Evolutionary conservation across 2,113 vertebrate species (phyloP).

Genomic region (Irena cyanogastra): DNA sequence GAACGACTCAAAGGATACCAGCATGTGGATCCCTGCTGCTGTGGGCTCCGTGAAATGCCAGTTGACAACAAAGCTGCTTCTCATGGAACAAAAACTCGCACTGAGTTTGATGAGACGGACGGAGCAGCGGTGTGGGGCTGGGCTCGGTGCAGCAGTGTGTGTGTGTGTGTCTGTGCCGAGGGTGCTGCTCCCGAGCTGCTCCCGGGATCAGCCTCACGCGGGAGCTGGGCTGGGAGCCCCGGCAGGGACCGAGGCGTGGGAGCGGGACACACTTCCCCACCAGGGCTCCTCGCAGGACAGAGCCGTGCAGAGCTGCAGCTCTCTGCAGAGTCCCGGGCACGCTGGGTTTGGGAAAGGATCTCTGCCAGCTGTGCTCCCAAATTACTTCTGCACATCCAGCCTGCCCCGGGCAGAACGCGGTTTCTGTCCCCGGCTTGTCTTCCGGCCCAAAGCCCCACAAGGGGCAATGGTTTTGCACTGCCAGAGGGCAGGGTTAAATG

Average conservation of each 20-base stretch:
- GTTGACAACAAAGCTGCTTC: not conserved
- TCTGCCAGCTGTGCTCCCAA: not conserved
- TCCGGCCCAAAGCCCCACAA: not conserved
- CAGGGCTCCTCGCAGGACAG: not conserved
- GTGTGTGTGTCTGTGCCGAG: not conserved
- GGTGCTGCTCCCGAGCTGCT: no score
- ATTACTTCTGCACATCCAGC: not conserved
- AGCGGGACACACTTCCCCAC: not conserved
- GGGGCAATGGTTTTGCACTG: not conserved
- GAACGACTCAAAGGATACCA: not conserved
- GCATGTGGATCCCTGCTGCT: not conserved
- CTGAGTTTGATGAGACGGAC: not conserved
- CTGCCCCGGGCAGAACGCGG: no score
- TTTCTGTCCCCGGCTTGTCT: not conserved
- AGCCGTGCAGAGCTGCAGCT: not conserved
- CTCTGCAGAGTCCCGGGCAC: not conserved
- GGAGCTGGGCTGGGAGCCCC: not conserved
- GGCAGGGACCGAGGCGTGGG: fast-evolving
- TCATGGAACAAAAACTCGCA: not conserved
- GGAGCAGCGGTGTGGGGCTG: not conserved
- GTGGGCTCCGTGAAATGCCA: not conserved
- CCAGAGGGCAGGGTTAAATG: not conserved
- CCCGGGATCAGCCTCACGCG: not conserved
- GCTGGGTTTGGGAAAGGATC: not conserved
- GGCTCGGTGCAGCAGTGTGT: not conserved